A percentile compares a stretch with the other conserved stretches of the same genome.
These are phyloP conservation scores for Coendou prehensilis DNA, from an alignment of 2,797 vertebrate species.

Conservation along the genomic window DNA sequence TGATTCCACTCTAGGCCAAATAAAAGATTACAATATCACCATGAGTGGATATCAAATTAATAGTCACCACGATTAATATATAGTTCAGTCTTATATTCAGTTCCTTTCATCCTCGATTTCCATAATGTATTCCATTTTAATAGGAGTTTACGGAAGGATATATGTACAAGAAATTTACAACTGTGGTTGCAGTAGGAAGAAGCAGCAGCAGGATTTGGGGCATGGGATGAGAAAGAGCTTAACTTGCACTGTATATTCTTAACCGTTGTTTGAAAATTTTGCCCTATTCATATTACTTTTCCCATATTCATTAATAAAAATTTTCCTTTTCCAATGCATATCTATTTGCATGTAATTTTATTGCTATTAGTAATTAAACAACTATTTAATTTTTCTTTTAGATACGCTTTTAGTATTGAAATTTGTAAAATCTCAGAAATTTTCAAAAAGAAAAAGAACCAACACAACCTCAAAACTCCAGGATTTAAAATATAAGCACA, in stretches of 20 bases:
- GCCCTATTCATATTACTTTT: constrained; percentile 1
- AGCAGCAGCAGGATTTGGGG: neutral
- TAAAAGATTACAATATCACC: constrained; percentile 12
- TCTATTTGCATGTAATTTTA: neutral
- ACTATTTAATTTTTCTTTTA: constrained; percentile 12
- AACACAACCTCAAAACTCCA: constrained; percentile 40
- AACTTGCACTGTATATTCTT: neutral
- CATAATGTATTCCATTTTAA: constrained; percentile 56
- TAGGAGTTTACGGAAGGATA: neutral
- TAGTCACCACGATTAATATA: constrained; percentile 30
- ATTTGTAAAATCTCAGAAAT: constrained; percentile 42
- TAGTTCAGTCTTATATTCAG: neutral
- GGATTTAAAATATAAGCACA: constrained; percentile 11
- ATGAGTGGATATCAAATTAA: constrained; percentile 38
- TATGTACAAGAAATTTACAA: constrained; percentile 32
- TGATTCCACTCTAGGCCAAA: constrained; percentile 11
- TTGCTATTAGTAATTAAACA: constrained; percentile 23
- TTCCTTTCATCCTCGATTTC: constrained; percentile 32
- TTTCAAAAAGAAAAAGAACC: constrained; percentile 4
- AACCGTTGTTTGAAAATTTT: neutral
- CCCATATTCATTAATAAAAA: neutral
- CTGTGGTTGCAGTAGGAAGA: neutral
- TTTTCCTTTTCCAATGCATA: constrained; percentile 36
- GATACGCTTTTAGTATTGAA: constrained; percentile 5
- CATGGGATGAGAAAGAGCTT: too few relatives aligned